These are phyloP conservation scores for Cygnus buccinator DNA, from an alignment of 2,113 vertebrate species.

Conservation along the genomic window DNA sequence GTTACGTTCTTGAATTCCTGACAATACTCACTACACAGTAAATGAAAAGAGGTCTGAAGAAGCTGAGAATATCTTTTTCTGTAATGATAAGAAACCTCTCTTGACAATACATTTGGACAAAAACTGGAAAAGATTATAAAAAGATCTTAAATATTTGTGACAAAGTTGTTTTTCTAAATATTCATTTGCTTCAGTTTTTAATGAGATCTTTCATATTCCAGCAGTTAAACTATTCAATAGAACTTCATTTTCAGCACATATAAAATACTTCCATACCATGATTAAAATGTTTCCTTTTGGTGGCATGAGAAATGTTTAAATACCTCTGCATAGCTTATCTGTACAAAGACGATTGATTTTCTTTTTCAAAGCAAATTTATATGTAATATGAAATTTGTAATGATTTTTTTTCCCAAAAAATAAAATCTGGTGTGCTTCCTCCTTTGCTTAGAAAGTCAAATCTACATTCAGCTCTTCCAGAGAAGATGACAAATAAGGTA, in stretches of 20 bases:
- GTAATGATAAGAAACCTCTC: not conserved
- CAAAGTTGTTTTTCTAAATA: not conserved
- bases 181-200: not conserved
- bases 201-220: not conserved
- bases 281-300: not conserved
- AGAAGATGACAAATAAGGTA: not conserved
- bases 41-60: not conserved
- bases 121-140: not conserved
- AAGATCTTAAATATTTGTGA: not conserved
- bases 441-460: not conserved
- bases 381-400: not conserved
- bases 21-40: not conserved
- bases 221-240: not conserved
- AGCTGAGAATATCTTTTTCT: not conserved
- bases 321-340: not conserved
- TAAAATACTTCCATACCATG: not conserved
- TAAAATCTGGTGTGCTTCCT: not conserved
- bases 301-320: not conserved
- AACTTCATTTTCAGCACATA: not conserved
- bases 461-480: not conserved
- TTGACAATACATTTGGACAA: not conserved
- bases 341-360: not conserved
- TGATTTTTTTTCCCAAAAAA: not conserved
- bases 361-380: not conserved
- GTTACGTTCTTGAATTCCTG: slow-evolving; percentile 22